These are phyloP conservation scores for Hassar affinis DNA, from an alignment of 2,113 vertebrate genomes.

Conservation along the genomic window DNA sequence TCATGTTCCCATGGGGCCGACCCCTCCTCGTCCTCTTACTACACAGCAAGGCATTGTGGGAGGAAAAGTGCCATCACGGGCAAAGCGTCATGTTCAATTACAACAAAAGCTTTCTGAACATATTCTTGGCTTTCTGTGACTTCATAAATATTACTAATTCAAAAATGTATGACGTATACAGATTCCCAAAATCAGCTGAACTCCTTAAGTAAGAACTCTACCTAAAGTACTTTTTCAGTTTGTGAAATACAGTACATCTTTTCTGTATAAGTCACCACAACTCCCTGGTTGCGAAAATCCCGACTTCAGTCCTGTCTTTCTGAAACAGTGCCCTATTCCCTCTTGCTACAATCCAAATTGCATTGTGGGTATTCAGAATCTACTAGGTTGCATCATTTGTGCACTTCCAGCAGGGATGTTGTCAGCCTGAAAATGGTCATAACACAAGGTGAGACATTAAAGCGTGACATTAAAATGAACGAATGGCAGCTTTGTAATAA, in stretches of 20 bases:
- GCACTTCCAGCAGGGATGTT: neutral
- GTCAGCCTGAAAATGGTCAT: neutral
- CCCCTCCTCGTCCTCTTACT: slow-evolving; percentile 9
- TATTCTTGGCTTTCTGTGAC: neutral
- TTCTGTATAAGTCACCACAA: neutral
- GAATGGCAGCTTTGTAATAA: neutral
- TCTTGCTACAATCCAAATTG: neutral
- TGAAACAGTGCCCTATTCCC: neutral
- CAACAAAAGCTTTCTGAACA: neutral
- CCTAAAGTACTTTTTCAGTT: neutral
- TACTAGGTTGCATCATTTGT: neutral
- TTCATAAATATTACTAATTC: neutral
- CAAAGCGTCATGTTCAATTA: neutral
- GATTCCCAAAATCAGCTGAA: neutral
- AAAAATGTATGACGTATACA: neutral
- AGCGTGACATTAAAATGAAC: neutral
- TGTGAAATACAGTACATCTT: neutral
- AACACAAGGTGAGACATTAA: neutral
- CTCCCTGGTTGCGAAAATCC: neutral
- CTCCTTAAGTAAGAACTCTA: too few relatives aligned
- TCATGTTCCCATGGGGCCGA: slow-evolving; percentile 1
- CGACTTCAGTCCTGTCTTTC: neutral
- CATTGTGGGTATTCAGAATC: neutral
- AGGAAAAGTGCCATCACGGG: slow-evolving; percentile 3
- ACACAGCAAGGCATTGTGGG: slow-evolving; percentile 5